Conservation (phyloP, 1,140 invertebrate genomes). For the Drosophila watanabei region DNA sequence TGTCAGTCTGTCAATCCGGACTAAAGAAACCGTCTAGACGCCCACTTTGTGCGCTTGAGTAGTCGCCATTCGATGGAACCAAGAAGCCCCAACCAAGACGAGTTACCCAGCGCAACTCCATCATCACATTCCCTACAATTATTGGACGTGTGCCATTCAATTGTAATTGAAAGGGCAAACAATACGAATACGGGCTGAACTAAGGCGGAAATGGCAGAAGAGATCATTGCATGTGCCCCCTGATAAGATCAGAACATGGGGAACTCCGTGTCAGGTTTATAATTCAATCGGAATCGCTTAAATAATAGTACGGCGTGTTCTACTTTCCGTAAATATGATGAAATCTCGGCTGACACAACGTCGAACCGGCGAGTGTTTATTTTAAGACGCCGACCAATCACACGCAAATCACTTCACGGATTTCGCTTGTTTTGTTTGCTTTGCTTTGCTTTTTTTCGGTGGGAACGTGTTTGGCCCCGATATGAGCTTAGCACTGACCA, state of each 20-base stretch:
- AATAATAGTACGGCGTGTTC: conserved; percentile 59
- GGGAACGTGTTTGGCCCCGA: conserved; percentile 57
- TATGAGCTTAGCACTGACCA: conserved; percentile 38
- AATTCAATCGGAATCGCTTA: conserved; percentile 51
- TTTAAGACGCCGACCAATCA: conserved; percentile 34
- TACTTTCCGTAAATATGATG: conserved; percentile 46
- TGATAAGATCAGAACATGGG: conserved; percentile 43
- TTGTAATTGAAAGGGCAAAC: conserved; percentile 21
- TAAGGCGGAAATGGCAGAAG: conserved; percentile 27
- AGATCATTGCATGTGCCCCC: conserved; percentile 38
- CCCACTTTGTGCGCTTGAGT: conserved; percentile 52
- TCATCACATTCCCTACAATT: conserved; percentile 1
- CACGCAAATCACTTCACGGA: conserved; percentile 40
- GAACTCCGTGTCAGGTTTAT: conserved; percentile 8
- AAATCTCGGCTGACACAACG: conserved; percentile 50
- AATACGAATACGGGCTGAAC: conserved; percentile 3
- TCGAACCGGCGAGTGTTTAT: conserved; percentile 35
- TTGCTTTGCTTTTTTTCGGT: conserved; percentile 38
- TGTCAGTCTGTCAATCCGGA: conserved; percentile 45
- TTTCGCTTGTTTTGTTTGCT: conserved; percentile 29
- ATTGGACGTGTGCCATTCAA: conserved; percentile 22
- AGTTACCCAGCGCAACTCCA: neutral
- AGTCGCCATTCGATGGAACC: conserved; percentile 44
- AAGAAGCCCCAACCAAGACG: conserved; percentile 10
- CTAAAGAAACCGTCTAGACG: conserved; percentile 30